Percentiles rank a stretch among this genome's conserved stretches.
Evolutionary conservation across 2,113 vertebrate genomes (phyloP).

Genomic region (Protobothrops mucrosquamatus): DNA sequence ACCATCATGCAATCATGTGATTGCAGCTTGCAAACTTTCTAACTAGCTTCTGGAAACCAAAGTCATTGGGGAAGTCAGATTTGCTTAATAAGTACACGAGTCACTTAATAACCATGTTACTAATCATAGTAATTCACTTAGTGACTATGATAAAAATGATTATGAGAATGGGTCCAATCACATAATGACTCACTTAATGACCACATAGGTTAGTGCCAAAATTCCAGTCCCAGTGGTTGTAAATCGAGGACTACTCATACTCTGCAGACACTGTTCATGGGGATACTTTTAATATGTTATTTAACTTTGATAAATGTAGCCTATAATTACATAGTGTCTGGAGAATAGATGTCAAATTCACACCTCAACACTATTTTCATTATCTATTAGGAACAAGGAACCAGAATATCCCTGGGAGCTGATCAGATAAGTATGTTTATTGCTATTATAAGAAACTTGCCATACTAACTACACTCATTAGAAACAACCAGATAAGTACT

Average conservation of each 20-base stretch:
- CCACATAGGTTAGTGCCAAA: background rate
- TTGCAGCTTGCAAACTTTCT: background rate
- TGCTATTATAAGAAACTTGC: background rate
- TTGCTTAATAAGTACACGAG: background rate
- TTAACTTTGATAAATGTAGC: conserved; percentile 1
- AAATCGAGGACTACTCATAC: background rate
- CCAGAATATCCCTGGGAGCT: background rate
- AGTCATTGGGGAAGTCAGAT: background rate
- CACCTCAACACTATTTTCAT: background rate
- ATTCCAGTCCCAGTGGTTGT: background rate
- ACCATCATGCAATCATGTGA: background rate
- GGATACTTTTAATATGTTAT: conserved; percentile 1
- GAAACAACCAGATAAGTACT: background rate
- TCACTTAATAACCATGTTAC: background rate
- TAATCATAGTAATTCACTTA: background rate
- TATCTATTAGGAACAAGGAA: background rate
- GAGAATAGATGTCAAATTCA: conserved; percentile 12
- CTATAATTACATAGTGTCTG: conserved; percentile 4
- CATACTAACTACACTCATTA: background rate
- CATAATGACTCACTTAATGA: background rate
- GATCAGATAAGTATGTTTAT: background rate
- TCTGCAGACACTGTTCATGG: background rate
- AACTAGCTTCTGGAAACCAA: background rate
- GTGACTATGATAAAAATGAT: background rate
- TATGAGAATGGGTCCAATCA: background rate